Percentiles rank a stretch among this genome's conserved stretches.
These are phyloP conservation scores for Chaenodraco wilsoni DNA, from an alignment of 2,797 vertebrate genomes.

Conservation along the genomic window DNA sequence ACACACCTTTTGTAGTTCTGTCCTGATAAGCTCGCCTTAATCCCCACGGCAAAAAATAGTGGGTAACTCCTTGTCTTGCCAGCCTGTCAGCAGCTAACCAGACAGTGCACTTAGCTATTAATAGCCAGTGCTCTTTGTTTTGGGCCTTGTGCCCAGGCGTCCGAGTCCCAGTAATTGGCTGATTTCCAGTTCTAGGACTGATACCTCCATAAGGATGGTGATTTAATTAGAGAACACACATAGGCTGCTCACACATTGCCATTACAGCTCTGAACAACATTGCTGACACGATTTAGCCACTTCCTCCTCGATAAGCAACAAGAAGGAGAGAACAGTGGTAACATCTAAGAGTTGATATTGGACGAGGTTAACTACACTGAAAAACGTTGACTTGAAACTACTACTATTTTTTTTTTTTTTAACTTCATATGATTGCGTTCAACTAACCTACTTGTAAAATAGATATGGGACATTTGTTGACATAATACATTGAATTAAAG, in stretches of 20 bases:
- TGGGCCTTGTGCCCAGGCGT: constrained; percentile 58
- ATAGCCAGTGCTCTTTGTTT: constrained; percentile 70
- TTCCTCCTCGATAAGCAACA: constrained; percentile 23
- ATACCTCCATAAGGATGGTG: constrained; percentile 47
- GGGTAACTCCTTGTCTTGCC: constrained; percentile 54
- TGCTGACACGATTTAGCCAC: constrained; percentile 31
- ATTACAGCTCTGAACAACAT: not conserved
- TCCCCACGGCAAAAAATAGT: constrained; percentile 52
- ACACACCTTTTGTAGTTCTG: constrained; percentile 51
- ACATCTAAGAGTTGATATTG: not conserved
- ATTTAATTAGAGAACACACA: constrained; percentile 50
- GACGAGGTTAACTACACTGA: not conserved
- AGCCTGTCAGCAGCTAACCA: constrained; percentile 53
- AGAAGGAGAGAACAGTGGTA: constrained; percentile 15
- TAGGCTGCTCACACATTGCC: constrained; percentile 16
- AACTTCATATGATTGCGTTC: too few species aligned
- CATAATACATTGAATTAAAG: too few species aligned
- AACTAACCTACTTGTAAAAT: too few species aligned
- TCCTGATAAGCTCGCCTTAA: constrained; percentile 57
- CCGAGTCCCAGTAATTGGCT: constrained; percentile 55
- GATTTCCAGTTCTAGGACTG: constrained; percentile 49
- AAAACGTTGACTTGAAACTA: too few species aligned
- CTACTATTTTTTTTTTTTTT: too few species aligned
- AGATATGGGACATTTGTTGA: too few species aligned
- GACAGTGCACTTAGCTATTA: constrained; percentile 66